These are phyloP conservation scores for Fringilla coelebs DNA, from an alignment of 2,797 vertebrate species.

Conservation along the genomic window DNA sequence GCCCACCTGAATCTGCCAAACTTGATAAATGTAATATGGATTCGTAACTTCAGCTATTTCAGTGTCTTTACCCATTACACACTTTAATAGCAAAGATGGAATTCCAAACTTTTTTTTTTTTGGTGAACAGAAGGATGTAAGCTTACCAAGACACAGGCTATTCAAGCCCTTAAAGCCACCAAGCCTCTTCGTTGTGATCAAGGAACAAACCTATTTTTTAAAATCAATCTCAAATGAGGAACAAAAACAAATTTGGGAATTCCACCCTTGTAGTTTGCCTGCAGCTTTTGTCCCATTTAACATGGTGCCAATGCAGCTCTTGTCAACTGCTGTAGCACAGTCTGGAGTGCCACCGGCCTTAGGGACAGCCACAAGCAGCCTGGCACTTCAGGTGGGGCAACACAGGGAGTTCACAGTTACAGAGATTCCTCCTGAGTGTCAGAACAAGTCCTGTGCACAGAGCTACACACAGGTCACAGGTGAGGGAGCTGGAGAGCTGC, in stretches of 20 bases:
- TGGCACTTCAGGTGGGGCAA: background rate
- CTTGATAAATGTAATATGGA: background rate
- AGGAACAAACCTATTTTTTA: background rate
- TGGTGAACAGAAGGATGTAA: background rate
- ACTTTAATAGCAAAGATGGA: background rate
- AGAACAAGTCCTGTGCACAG: background rate
- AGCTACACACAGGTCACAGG: background rate
- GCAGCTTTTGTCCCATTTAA: background rate
- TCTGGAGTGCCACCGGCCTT: background rate
- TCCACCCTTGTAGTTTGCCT: background rate
- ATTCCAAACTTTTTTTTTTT: background rate
- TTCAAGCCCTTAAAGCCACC: background rate
- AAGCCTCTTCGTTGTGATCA: background rate
- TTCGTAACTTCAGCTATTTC: background rate
- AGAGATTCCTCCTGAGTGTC: background rate
- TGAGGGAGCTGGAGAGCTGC: background rate
- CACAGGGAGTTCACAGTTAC: background rate
- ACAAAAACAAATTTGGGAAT: background rate
- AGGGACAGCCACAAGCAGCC: background rate
- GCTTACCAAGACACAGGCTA: background rate
- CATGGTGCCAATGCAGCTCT: background rate
- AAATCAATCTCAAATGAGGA: background rate
- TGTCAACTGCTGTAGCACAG: background rate
- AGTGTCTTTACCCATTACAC: background rate
- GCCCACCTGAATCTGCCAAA: background rate